phyloP scores from a whole-genome alignment of 2,888 invertebrate genomes.

The Gryllus longicercus region DNA sequence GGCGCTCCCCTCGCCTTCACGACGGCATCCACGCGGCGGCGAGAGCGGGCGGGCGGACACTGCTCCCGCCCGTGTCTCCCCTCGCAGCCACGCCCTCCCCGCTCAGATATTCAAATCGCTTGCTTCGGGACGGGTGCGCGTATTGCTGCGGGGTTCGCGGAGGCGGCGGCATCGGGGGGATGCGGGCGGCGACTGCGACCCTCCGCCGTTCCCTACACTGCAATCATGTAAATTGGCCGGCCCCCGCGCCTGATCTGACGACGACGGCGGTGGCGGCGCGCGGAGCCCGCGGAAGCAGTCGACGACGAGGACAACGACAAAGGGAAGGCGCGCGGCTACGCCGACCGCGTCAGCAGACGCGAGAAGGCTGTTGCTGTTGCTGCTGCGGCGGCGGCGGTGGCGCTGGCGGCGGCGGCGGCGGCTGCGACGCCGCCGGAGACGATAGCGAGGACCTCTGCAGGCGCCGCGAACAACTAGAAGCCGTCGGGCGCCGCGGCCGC shows the following conservation, averaged over 20 bases:
- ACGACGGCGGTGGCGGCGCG: neutral
- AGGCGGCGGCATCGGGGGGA: neutral
- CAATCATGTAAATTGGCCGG: constrained; percentile 3
- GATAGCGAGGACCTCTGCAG: neutral
- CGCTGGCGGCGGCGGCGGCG: neutral
- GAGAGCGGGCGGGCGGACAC: neutral
- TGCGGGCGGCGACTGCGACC: neutral
- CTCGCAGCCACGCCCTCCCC: neutral
- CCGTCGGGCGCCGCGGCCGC: neutral
- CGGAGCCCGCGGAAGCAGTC: neutral
- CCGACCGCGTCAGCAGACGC: neutral
- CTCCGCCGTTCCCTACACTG: neutral
- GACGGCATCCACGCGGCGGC: neutral
- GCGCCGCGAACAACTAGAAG: neutral
- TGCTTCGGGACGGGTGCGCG: constrained; percentile 17
- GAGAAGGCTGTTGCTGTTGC: neutral
- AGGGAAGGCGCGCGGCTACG: neutral
- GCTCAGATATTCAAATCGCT: constrained; percentile 17
- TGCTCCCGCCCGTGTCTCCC: neutral
- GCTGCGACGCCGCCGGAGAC: neutral
- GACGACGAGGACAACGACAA: neutral
- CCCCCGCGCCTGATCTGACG: neutral
- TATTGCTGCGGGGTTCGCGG: constrained; percentile 8
- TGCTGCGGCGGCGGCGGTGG: neutral
- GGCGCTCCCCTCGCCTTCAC: neutral